Evolutionary conservation across 1,140 invertebrate genomes (phyloP), one percentile per base, ranked within the genome.

Genomic region (Pseudomyrmex pallidus): DNA sequence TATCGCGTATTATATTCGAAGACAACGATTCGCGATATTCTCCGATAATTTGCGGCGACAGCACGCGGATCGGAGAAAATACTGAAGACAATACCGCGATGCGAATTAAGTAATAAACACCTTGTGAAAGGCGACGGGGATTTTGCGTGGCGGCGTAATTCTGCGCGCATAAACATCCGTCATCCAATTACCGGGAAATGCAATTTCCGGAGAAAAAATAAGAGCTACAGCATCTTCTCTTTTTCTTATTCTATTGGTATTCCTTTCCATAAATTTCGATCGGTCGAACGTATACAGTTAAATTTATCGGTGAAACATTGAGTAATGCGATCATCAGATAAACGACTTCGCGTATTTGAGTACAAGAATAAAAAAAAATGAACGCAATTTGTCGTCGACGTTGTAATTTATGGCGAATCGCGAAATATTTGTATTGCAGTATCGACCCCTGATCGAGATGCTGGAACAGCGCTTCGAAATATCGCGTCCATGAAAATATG

Each of bases 61-160:
- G 44, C 57, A 46, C 52, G 35, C 35, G 4, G 10, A 64, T 64
- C 25, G 52, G 20, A 25, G 20, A 35, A 61, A 22, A 48, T 9
- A 61, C 48, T 56, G 67, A 82, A 83, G 76, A 57, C 59, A 78
- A 70, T 84, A 74, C 67, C 80, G 0, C 35, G 68, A 76, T 56
- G 66, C 35, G 66, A 88, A 88, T 88, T 84, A 87, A 87, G 82
- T 74, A 85, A 87, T 88, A 87, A 35, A 88, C 73, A 78, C 17
- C 74, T 70, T 48, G 80, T 35, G 35, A 35, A 35, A 74, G 67
- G 48, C 62, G 50, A 44, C 74, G 57, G 35, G 5, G 85, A 87
- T 83, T 82, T 48, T 63, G 62, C 12, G 35, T 35, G 13, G 35
- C 72, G 54, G 74, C 78, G 80, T 87, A 88, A 88, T 88, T 87